These are phyloP conservation scores for Myotis findleyi DNA, from an alignment of 2,797 vertebrate species.

Conservation along the genomic window DNA sequence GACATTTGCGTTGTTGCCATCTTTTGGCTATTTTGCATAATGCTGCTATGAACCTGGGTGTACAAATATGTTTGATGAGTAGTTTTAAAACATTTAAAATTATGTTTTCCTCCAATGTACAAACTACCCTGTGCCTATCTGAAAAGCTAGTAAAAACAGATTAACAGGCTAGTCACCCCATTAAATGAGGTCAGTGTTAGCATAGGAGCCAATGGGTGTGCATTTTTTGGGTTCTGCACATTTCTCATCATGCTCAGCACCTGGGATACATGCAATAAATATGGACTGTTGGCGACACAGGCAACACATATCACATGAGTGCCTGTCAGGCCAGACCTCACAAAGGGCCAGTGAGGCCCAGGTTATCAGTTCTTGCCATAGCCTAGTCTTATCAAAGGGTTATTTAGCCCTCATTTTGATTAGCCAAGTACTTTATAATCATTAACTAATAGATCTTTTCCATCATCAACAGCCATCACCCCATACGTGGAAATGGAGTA, in stretches of 20 bases:
- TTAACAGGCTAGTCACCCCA: neutral
- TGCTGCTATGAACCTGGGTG: neutral
- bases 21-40: neutral
- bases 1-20: neutral
- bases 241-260: neutral
- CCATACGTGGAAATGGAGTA: constrained; percentile 38
- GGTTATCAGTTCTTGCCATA: neutral
- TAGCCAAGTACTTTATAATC: constrained; percentile 57
- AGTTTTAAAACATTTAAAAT: constrained; percentile 38
- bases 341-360: neutral
- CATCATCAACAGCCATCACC: constrained; percentile 5
- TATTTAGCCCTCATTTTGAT: constrained; percentile 50
- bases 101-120: neutral
- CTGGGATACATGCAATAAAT: neutral
- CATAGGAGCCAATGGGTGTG: neutral
- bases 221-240: neutral
- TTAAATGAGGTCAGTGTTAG: neutral
- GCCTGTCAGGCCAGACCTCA: neutral
- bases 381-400: neutral
- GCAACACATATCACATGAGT: fast-evolving
- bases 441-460: constrained; percentile 63
- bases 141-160: neutral
- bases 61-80: neutral
- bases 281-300: neutral
- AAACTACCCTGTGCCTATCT: neutral